These are phyloP conservation scores for Glyphotaelius pellucidus DNA, from an alignment of 2,888 invertebrate genomes.

Conservation along the genomic window DNA sequence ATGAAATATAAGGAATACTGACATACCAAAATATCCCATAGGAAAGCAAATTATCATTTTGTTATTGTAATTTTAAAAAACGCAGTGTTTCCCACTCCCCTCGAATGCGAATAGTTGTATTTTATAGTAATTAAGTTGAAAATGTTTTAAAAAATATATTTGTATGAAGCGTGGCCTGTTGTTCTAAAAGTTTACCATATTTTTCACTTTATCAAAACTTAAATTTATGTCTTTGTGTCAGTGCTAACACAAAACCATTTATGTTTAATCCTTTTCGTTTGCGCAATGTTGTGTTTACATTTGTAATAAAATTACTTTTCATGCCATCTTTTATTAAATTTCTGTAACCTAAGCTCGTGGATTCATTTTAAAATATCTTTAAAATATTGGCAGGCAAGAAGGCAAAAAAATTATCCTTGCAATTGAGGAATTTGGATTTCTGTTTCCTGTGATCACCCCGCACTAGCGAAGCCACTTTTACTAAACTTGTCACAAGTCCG, in stretches of 20 bases:
- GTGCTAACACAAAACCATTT: neutral
- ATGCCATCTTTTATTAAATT: neutral
- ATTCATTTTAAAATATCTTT: neutral
- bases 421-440: neutral
- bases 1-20: too few relatives aligned
- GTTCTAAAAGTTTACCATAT: neutral
- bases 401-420: neutral
- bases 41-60: too few relatives aligned
- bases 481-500: neutral
- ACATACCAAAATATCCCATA: too few relatives aligned
- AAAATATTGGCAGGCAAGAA: neutral
- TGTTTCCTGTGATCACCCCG: neutral
- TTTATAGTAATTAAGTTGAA: too few relatives aligned
- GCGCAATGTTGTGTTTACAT: neutral
- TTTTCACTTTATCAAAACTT: neutral
- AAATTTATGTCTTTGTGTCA: neutral
- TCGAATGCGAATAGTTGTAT: too few relatives aligned
- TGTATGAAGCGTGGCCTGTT: too few relatives aligned
- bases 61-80: too few relatives aligned
- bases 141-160: too few relatives aligned
- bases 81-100: too few relatives aligned
- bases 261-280: neutral
- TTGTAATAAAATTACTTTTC: neutral
- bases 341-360: neutral
- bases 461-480: neutral